A percentile compares a stretch with the other conserved stretches of the same genome.
Evolutionary conservation across 2,888 invertebrate species (phyloP).

Genomic region (Tipula unca): DNA sequence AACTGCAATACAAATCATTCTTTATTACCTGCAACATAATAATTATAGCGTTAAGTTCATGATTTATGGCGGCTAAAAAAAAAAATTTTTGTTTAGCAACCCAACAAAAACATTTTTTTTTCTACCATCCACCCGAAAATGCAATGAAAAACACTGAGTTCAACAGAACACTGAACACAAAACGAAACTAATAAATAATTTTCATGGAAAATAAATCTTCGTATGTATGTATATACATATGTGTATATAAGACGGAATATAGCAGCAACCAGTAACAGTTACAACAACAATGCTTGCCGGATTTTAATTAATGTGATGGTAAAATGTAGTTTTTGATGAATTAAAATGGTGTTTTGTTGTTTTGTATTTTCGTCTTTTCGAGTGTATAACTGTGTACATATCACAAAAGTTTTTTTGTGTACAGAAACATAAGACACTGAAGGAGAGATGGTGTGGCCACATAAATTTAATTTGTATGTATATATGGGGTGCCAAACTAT

Average conservation of each 20-base stretch:
- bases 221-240: too few relatives aligned
- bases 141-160: neutral
- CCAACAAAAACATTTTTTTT: neutral
- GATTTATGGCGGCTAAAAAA: neutral
- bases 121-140: neutral
- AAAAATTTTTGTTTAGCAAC: neutral
- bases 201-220: neutral
- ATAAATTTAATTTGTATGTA: neutral
- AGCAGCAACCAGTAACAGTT: neutral
- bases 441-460: neutral
- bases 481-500: neutral
- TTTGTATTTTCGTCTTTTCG: neutral
- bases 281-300: neutral
- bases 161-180: neutral
- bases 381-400: too few relatives aligned
- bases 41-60: slow-evolving; percentile 8
- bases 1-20: neutral
- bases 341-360: neutral
- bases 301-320: neutral
- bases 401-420: neutral
- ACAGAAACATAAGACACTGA: neutral
- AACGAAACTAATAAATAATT: slow-evolving; percentile 8
- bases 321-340: slow-evolving; percentile 9
- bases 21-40: slow-evolving; percentile 14
- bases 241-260: neutral